Evolutionary conservation across 1,140 invertebrate species (phyloP).

Genomic region (Piezodorus guildinii): DNA sequence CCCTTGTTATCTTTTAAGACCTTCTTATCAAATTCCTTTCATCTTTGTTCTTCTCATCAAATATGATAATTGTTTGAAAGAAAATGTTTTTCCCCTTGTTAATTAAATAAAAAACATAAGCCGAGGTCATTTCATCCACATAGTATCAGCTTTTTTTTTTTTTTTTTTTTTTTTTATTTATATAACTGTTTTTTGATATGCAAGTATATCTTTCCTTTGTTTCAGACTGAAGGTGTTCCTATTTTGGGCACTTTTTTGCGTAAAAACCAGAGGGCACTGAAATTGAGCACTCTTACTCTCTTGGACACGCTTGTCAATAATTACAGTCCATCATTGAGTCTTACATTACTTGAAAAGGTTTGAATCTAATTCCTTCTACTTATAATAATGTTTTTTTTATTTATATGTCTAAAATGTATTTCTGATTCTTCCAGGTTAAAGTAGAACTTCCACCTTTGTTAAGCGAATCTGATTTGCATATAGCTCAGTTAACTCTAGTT

Average conservation of each 20-base stretch:
- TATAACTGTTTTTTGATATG: no score
- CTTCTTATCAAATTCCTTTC: no score
- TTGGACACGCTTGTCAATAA: constrained; percentile 82
- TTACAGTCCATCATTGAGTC: constrained; percentile 58
- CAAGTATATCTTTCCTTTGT: constrained; percentile 22
- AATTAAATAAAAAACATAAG: no score
- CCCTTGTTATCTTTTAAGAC: no score
- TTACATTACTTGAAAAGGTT: constrained; percentile 60
- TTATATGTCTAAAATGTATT: constrained; percentile 2
- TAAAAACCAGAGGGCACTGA: constrained; percentile 93
- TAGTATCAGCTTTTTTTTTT: no score
- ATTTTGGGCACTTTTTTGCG: constrained; percentile 87
- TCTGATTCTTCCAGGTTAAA: constrained; percentile 41
- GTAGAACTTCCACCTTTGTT: constrained; percentile 79
- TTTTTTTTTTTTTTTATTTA: no score
- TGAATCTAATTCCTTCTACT: background rate
- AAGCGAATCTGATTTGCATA: constrained; percentile 88
- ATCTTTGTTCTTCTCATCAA: no score
- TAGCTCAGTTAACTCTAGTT: constrained; percentile 78
- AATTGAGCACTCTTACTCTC: constrained; percentile 79
- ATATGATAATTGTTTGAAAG: no score
- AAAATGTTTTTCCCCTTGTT: no score
- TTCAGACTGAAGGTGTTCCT: constrained; percentile 72
- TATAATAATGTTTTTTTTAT: background rate
- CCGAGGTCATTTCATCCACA: no score